phyloP scores from a whole-genome alignment of 2,888 invertebrate genomes.

The Biston stratarius region DNA sequence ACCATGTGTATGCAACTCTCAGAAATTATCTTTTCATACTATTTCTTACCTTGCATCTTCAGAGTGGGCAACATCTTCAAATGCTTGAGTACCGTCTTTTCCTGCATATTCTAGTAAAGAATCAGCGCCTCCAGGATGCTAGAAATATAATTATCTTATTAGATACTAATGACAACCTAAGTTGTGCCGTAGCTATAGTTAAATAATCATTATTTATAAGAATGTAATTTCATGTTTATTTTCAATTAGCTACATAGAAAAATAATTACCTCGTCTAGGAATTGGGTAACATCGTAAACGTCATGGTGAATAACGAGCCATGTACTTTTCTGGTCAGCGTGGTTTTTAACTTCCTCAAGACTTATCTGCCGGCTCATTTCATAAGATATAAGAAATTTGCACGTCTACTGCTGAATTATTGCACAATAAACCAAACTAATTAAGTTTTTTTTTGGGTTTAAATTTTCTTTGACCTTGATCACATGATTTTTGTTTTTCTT shows the following conservation, averaged over 20 bases:
- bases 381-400: constrained; percentile 2
- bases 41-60: constrained; percentile 89
- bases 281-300: constrained; percentile 93
- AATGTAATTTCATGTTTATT: not conserved
- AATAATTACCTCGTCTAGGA: constrained; percentile 89
- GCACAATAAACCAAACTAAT: not conserved
- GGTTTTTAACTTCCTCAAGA: constrained; percentile 88
- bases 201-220: too few relatives aligned
- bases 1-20: too few relatives aligned
- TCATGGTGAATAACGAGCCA: constrained; percentile 93
- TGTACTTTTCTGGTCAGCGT: constrained; percentile 73
- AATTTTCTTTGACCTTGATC: constrained; percentile 13
- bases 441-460: not conserved
- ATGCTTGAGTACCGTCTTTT: constrained; percentile 92
- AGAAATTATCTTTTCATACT: not conserved
- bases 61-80: constrained; percentile 98
- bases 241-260: not conserved
- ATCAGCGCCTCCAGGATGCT: constrained; percentile 97
- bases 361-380: constrained; percentile 78
- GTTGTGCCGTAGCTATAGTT: not conserved
- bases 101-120: constrained; percentile 92
- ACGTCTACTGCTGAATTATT: constrained; percentile 3
- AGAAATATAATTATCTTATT: constrained; percentile 39
- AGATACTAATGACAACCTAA: not conserved
- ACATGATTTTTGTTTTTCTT: constrained; percentile 7